Evolutionary conservation across 2,888 invertebrate species (phyloP), one percentile per base, ranked within the genome.

Genomic region (Phlogophora meticulosa): DNA sequence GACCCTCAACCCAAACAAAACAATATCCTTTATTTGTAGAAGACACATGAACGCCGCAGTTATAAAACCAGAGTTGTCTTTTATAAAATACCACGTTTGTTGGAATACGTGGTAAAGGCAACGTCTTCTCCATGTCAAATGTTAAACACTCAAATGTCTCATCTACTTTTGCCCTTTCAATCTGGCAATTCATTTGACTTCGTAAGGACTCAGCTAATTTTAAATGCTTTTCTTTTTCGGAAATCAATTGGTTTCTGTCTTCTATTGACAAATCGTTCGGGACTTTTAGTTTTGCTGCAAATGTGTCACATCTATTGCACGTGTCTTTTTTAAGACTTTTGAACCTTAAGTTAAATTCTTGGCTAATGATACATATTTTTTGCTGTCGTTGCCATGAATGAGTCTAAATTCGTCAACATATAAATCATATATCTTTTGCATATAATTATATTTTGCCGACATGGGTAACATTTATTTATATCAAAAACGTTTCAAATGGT

Each of bases 31-130:
- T 28, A 56, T 56, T 24, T 20, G 42, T 53, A 42, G 53, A 53
- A 61, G 53, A 40, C 43, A 55, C 53, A 32, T 60, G 60, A 55
- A 60, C 17, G 32, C 58, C 36, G 55, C 67, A 55, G 40, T 64
- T 64, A 52, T 65, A 65, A 34, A 58, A 34, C 58, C 58, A 58
- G 10, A 67, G 46, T 42, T 62, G 56, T 20, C 62, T 43, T 57
- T 68, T 68, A 24, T 68, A 68, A 46, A 68, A 63, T 32, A 57
- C 57, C 9, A 68, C 22, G 56, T 63, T 68, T 15, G 57, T 68
- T 34, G 63, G 68, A 42, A 68, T 68, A 32, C 61, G 32, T 28
- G 58, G 63, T 58, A 64, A 48, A 38, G 53, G 63, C 38, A 68
- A 51, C 20, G 64, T 69, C 57, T 69, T 64, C 51, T 64, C 69